A percentile compares a stretch with the other conserved stretches of the same genome.
Evolutionary conservation across 2,888 invertebrate genomes (phyloP).

Genomic region (Drosophila kokeensis): DNA sequence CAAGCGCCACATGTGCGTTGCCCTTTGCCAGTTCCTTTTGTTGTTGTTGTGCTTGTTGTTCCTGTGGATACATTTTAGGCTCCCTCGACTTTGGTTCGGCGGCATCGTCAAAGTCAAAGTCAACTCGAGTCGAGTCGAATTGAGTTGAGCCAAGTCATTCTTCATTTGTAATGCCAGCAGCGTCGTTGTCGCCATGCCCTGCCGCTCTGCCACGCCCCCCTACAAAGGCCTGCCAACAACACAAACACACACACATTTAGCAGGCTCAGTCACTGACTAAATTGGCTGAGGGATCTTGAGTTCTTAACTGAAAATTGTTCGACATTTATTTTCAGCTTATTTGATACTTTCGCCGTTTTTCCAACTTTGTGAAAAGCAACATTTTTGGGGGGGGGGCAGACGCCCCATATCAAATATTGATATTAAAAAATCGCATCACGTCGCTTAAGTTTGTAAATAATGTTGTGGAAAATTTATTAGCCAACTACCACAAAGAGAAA

Average conservation of each 20-base stretch:
- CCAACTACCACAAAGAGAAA: conserved; percentile 23
- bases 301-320: conserved; percentile 68
- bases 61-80: conserved; percentile 59
- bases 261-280: conserved; percentile 32
- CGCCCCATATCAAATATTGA: conserved; percentile 70
- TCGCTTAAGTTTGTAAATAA: conserved; percentile 81
- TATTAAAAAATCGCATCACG: conserved; percentile 82
- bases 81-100: conserved; percentile 46
- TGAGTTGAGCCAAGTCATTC: conserved; percentile 57
- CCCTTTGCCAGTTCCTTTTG: conserved; percentile 9
- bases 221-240: conserved; percentile 27
- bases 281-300: conserved; percentile 66
- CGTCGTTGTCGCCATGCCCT: conserved; percentile 48
- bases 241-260: conserved; percentile 17
- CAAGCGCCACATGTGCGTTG: conserved; percentile 65
- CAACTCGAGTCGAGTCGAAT: conserved; percentile 33
- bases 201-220: conserved; percentile 39
- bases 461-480: conserved; percentile 78
- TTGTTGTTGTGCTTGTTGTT: conserved; percentile 20
- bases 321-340: conserved; percentile 79
- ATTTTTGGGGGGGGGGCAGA: conserved; percentile 2
- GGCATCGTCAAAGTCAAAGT: conserved; percentile 65
- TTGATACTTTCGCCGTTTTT: conserved; percentile 62
- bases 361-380: neutral
- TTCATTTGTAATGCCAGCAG: conserved; percentile 71